These are phyloP conservation scores for Crossocerus cetratus DNA, from an alignment of 2,888 invertebrate species.

Conservation along the genomic window DNA sequence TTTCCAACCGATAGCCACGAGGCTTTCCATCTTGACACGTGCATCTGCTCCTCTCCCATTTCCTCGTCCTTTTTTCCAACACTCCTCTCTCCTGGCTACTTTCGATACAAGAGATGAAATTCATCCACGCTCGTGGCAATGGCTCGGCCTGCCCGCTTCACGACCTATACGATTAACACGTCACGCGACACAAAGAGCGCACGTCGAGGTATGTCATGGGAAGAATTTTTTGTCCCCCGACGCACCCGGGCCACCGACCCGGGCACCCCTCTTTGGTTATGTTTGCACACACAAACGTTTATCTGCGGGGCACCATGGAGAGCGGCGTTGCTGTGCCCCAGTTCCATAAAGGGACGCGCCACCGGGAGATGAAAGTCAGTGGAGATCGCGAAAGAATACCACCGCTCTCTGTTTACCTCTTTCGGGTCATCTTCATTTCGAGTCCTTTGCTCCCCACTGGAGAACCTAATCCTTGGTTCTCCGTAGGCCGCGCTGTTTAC, in stretches of 20 bases:
- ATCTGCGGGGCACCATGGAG: constrained; percentile 63
- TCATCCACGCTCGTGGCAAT: constrained; percentile 31
- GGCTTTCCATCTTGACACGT: constrained; percentile 26
- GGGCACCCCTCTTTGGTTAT: constrained; percentile 59
- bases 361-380: constrained; percentile 26
- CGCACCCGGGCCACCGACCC: constrained; percentile 36
- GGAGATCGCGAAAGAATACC: background rate
- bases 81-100: background rate
- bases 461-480: constrained; percentile 36
- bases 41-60: constrained; percentile 55
- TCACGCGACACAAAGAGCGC: constrained; percentile 65
- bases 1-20: background rate
- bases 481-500: constrained; percentile 23
- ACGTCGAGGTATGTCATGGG: constrained; percentile 64
- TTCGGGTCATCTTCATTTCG: constrained; percentile 31
- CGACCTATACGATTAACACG: constrained; percentile 71
- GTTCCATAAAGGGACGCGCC: background rate
- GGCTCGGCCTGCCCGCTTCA: constrained; percentile 43
- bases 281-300: constrained; percentile 68
- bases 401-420: constrained; percentile 30
- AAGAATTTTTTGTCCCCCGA: constrained; percentile 59
- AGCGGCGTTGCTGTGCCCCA: constrained; percentile 30
- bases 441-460: background rate
- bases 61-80: constrained; percentile 30
- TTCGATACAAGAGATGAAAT: constrained; percentile 30